Evolutionary conservation across 1,140 invertebrate species (phyloP).

Genomic region (Lepidurus arcticus): DNA sequence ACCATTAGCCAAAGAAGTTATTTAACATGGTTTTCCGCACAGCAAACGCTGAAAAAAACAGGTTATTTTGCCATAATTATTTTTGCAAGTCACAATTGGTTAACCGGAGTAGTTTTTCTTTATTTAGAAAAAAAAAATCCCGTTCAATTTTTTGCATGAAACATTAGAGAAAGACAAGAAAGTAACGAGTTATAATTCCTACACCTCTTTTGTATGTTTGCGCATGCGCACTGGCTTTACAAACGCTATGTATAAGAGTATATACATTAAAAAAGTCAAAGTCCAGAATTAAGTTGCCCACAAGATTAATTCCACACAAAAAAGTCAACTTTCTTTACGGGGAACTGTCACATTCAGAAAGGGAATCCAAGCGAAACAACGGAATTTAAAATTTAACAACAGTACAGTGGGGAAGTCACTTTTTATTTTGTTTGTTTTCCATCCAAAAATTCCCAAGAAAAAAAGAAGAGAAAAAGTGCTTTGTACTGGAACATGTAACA

Average conservation of each 20-base stretch:
- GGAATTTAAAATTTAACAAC: no score
- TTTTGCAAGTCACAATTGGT: not conserved
- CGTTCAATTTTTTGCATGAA: not conserved
- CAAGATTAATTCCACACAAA: not conserved
- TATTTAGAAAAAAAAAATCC: not conserved
- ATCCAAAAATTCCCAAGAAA: not conserved
- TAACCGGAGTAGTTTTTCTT: not conserved
- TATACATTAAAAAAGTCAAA: constrained; percentile 13
- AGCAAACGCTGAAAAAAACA: no score
- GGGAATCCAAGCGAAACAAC: not conserved
- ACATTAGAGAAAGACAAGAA: not conserved
- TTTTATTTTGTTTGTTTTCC: not conserved
- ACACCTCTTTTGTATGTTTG: not conserved
- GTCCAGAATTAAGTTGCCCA: constrained; percentile 2
- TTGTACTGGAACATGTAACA: constrained; percentile 22
- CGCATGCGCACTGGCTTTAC: not conserved
- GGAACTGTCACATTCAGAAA: not conserved
- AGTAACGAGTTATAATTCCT: not conserved
- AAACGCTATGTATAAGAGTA: constrained; percentile 22
- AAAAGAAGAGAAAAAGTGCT: not conserved
- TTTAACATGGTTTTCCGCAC: no score
- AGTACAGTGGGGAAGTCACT: not conserved
- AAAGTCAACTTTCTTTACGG: not conserved
- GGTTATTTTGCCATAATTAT: no score
- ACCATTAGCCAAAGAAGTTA: no score